These are phyloP conservation scores for Thamnophis sirtalis DNA, from an alignment of 2,113 vertebrate species.

Conservation along the genomic window DNA sequence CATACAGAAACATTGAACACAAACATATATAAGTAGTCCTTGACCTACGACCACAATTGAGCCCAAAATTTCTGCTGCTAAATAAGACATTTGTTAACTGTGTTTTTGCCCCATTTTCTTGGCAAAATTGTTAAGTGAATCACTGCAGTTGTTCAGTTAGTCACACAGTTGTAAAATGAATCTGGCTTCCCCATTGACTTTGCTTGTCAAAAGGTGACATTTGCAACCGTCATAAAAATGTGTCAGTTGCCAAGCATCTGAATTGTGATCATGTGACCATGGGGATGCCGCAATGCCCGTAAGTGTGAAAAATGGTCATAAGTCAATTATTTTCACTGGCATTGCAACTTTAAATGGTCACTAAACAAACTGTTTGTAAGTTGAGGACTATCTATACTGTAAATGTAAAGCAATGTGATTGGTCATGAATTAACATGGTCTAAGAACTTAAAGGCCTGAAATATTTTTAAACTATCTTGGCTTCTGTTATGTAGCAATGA, in stretches of 20 bases:
- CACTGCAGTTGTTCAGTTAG: not conserved
- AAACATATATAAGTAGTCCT: not conserved
- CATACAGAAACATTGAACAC: not conserved
- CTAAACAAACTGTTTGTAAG: not conserved
- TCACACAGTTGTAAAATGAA: not conserved
- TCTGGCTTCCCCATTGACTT: not conserved
- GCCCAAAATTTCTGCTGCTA: not conserved
- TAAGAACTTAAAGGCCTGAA: not conserved
- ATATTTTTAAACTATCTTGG: not conserved
- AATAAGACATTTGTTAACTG: not conserved
- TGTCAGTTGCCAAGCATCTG: not conserved
- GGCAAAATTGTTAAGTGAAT: not conserved
- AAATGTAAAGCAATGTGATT: not conserved
- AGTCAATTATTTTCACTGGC: not conserved
- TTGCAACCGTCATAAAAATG: no score
- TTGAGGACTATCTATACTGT: not conserved
- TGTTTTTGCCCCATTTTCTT: not conserved
- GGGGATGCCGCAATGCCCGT: not conserved
- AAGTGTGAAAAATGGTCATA: not conserved
- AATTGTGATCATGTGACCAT: not conserved
- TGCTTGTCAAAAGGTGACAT: not conserved
- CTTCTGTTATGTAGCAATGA: not conserved
- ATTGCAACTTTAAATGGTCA: not conserved
- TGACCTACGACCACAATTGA: not conserved
- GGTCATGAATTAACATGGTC: not conserved